Percentiles rank a stretch among this genome's conserved stretches.
Conservation (phyloP, 2,888 invertebrate species). For the Teinopalpus imperialis region DNA sequence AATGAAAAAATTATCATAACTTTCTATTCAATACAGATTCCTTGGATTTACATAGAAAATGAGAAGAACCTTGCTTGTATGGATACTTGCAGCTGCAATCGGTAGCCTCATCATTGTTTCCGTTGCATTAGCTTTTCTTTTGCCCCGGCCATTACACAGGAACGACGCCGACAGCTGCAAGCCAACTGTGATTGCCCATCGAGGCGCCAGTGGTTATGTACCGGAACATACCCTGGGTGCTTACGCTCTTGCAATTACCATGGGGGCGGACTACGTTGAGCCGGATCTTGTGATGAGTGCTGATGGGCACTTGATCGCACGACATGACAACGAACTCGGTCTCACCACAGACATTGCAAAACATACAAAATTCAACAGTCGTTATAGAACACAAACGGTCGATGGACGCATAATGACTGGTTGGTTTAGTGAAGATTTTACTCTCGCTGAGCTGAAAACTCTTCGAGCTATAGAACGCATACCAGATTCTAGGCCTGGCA, state of each 20-base stretch:
- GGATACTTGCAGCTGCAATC: slow-evolving; percentile 4
- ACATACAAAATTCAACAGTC: slow-evolving; percentile 58
- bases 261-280: slow-evolving; percentile 72
- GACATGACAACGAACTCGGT: slow-evolving; percentile 68
- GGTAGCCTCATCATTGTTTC: slow-evolving; percentile 23
- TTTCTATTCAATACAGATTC: too few species aligned
- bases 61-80: background rate
- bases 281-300: slow-evolving; percentile 70
- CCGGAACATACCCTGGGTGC: slow-evolving; percentile 72
- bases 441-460: slow-evolving; percentile 64
- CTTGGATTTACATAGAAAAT: too few species aligned
- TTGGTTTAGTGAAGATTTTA: slow-evolving; percentile 75
- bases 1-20: too few species aligned
- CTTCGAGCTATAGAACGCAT: slow-evolving; percentile 65
- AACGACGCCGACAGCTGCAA: slow-evolving; percentile 48
- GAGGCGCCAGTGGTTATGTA: slow-evolving; percentile 70
- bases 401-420: slow-evolving; percentile 53
- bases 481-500: slow-evolving; percentile 60
- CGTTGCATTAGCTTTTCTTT: slow-evolving; percentile 28
- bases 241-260: slow-evolving; percentile 66
- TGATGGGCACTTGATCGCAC: slow-evolving; percentile 63
- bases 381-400: slow-evolving; percentile 54
- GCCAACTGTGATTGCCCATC: slow-evolving; percentile 63
- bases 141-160: slow-evolving; percentile 3
- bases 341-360: slow-evolving; percentile 59